These are phyloP conservation scores for Cathartes aura DNA, from an alignment of 2,113 vertebrate species.

Conservation along the genomic window DNA sequence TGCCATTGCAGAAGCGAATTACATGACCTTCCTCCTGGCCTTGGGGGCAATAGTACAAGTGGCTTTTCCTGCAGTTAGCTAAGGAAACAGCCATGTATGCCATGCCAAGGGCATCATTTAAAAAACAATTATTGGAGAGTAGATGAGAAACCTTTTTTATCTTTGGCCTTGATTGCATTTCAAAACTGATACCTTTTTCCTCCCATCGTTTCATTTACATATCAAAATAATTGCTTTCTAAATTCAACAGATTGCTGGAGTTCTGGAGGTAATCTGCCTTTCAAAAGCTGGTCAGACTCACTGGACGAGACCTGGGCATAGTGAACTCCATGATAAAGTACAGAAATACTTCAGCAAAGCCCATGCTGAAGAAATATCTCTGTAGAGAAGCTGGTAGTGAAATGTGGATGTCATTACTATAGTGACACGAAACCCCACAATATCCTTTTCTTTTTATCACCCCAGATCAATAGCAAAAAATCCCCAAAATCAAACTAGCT, in stretches of 20 bases:
- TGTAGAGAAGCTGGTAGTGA: not conserved
- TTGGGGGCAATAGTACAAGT: not conserved
- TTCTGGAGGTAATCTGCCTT: not conserved
- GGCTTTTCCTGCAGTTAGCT: not conserved
- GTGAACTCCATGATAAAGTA: not conserved
- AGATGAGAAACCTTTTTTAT: constrained; percentile 21
- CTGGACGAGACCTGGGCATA: not conserved
- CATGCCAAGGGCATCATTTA: constrained; percentile 12
- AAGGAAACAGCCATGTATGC: not conserved
- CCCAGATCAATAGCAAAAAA: not conserved
- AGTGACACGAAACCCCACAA: not conserved
- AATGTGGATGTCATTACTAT: not conserved
- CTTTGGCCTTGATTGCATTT: not conserved
- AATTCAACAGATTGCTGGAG: not conserved
- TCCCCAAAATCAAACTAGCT: not conserved
- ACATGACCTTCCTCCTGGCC: not conserved
- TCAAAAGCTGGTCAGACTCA: not conserved
- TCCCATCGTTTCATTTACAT: constrained; percentile 34
- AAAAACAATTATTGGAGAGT: constrained; percentile 13
- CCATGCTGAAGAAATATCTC: not conserved
- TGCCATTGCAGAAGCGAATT: not conserved
- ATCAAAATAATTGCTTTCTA: constrained; percentile 24
- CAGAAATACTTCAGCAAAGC: not conserved
- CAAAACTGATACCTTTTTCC: not conserved
- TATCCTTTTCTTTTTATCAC: not conserved